These are phyloP conservation scores for Cataglyphis livida DNA, from an alignment of 2,888 invertebrate species.

Conservation along the genomic window DNA sequence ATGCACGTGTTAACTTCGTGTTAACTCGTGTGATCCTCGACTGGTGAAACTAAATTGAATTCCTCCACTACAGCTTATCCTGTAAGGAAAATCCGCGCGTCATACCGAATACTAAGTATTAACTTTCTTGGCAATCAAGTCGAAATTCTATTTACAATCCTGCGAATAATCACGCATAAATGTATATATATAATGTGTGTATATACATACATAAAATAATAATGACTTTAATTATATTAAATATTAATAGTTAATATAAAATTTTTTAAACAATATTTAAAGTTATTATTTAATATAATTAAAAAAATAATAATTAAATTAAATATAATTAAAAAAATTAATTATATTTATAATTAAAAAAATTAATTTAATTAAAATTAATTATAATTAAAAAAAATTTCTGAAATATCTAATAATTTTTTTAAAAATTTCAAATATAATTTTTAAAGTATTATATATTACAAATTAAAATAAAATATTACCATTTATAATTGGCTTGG, in stretches of 20 bases:
- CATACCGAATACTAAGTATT: slow-evolving; percentile 13
- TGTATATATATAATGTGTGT: not conserved
- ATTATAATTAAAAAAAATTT: not conserved
- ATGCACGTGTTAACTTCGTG: not conserved
- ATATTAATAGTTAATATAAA: not conserved
- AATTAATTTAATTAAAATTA: too few species aligned
- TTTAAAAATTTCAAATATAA: not conserved
- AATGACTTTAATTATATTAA: not conserved
- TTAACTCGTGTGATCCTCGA: slow-evolving; percentile 23
- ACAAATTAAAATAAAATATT: not conserved
- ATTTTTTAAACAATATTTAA: not conserved
- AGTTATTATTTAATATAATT: not conserved
- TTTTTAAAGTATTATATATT: not conserved
- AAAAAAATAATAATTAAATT: too few species aligned
- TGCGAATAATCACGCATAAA: not conserved
- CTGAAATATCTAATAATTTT: not conserved
- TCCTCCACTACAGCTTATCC: slow-evolving; percentile 21
- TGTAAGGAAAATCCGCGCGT: slow-evolving; percentile 19
- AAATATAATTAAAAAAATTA: too few species aligned
- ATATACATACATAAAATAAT: not conserved
- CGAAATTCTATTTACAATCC: not conserved
- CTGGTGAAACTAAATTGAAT: slow-evolving; percentile 50
- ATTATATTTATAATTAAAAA: not conserved
- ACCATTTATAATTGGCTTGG: not conserved
- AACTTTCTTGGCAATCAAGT: not conserved